Evolutionary conservation across 2,113 vertebrate species (phyloP).

Genomic region (Dasyurus viverrinus): DNA sequence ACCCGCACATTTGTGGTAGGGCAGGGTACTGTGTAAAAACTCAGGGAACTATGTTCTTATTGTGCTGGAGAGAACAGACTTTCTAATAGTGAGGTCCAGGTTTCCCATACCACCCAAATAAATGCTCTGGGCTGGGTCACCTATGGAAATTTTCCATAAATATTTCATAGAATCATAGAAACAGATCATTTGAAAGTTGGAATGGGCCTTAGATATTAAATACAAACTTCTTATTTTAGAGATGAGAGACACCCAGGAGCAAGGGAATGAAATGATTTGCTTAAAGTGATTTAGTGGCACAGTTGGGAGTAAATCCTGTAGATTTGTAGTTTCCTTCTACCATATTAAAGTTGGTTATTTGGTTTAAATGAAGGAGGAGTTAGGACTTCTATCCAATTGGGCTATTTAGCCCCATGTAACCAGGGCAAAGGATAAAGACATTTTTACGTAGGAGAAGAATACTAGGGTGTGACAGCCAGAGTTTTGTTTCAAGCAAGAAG

Average conservation of each 20-base stretch:
- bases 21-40: not conserved
- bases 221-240: not conserved
- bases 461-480: not conserved
- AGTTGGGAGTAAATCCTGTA: not conserved
- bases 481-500: not conserved
- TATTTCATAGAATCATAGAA: not conserved
- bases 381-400: not conserved
- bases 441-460: not conserved
- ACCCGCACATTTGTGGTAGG: not conserved
- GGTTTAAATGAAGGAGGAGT: not conserved
- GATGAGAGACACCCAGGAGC: not conserved
- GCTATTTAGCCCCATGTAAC: not conserved
- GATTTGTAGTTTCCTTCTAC: not conserved
- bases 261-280: not conserved
- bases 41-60: not conserved
- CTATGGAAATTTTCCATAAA: not conserved
- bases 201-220: not conserved
- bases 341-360: not conserved
- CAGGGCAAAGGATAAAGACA: not conserved
- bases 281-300: not conserved
- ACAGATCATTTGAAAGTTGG: not conserved
- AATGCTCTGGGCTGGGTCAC: not conserved
- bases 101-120: not conserved
- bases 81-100: not conserved
- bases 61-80: not conserved